Conservation (phyloP, 2,888 invertebrate genomes). For the Philereme vetulata region DNA sequence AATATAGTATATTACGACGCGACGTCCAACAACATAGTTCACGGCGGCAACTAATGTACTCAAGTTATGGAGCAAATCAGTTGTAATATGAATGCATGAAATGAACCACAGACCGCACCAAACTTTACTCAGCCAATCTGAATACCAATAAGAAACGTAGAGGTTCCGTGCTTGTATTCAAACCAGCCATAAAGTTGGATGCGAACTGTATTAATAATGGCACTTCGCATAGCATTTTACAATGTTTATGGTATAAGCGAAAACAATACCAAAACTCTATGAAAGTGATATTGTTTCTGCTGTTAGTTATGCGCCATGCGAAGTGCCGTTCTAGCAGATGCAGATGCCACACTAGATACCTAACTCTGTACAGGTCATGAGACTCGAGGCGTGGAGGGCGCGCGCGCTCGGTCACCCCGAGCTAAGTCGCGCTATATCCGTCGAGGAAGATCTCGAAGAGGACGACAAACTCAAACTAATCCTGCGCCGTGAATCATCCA, state of each 20-base stretch:
- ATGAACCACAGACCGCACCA: neutral
- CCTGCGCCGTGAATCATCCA: conserved; percentile 67
- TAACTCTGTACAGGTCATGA: conserved; percentile 84
- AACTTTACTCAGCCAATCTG: too few relatives aligned
- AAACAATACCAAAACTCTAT: too few relatives aligned
- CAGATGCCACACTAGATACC: neutral
- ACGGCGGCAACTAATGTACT: neutral
- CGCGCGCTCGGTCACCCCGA: conserved; percentile 80
- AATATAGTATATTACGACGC: neutral
- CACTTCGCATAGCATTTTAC: too few relatives aligned
- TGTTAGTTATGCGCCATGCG: too few relatives aligned
- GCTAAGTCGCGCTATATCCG: conserved; percentile 63
- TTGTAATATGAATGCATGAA: neutral
- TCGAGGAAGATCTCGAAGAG: conserved; percentile 72
- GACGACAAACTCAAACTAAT: conserved; percentile 70
- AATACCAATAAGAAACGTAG: too few relatives aligned
- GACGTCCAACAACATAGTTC: neutral
- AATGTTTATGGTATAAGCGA: too few relatives aligned
- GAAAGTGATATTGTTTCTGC: too few relatives aligned
- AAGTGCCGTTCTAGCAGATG: too few relatives aligned
- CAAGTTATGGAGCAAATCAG: neutral
- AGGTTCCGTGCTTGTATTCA: too few relatives aligned
- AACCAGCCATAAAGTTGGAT: too few relatives aligned
- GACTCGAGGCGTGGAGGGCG: conserved; percentile 87
- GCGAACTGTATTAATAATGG: too few relatives aligned